Conservation (phyloP, 2,888 invertebrate species). For the Leptinotarsa juncta region DNA sequence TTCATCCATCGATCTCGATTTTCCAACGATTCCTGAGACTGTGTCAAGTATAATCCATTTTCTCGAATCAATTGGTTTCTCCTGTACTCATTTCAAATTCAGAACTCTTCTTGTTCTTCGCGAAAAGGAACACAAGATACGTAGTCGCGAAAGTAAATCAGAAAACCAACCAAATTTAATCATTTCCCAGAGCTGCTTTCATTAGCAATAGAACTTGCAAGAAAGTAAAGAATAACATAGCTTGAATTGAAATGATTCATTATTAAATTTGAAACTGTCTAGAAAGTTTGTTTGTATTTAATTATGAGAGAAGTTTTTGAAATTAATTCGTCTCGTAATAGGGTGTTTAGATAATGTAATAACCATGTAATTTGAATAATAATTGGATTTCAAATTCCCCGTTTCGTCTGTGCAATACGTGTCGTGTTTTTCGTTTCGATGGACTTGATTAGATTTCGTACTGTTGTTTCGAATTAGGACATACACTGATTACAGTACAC, state of each 20-base stretch:
- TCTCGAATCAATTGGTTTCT: conserved; percentile 27
- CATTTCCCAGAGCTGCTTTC: conserved; percentile 62
- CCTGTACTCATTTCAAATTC: background rate
- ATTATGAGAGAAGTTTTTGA: conserved; percentile 58
- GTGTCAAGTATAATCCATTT: conserved; percentile 60
- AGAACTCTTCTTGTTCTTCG: conserved; percentile 19
- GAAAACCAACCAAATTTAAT: conserved; percentile 63
- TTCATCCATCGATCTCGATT: conserved; percentile 55
- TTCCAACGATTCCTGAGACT: conserved; percentile 57
- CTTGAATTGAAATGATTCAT: conserved; percentile 62
- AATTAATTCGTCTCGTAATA: conserved; percentile 57
- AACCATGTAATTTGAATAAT: conserved; percentile 48
- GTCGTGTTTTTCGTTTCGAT: conserved; percentile 33
- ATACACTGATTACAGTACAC: background rate
- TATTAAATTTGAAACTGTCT: conserved; percentile 61
- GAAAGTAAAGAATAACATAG: conserved; percentile 64
- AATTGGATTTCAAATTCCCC: conserved; percentile 46
- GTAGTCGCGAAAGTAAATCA: conserved; percentile 61
- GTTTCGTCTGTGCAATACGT: conserved; percentile 32
- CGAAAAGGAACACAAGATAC: conserved; percentile 51
- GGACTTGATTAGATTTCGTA: conserved; percentile 13
- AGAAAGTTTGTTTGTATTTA: conserved; percentile 62
- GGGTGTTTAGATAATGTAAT: conserved; percentile 49
- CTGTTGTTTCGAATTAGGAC: conserved; percentile 6
- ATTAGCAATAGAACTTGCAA: conserved; percentile 63